Evolutionary conservation across 2,797 vertebrate genomes (phyloP).

Genomic region (Podarcis siculus): DNA sequence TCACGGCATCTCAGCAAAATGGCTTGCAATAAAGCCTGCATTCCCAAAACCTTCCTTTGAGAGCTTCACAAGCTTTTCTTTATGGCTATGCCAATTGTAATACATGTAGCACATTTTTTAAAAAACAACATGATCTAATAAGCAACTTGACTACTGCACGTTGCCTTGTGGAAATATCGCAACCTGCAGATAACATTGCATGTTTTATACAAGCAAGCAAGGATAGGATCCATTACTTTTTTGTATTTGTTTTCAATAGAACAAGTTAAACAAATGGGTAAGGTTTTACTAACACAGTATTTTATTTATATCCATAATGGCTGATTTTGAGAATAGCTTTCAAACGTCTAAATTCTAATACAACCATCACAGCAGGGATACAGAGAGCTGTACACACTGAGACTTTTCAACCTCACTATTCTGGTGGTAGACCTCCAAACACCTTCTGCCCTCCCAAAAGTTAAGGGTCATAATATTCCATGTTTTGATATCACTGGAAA

Average conservation of each 20-base stretch:
- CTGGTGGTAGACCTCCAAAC: neutral
- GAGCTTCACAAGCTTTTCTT: slow-evolving; percentile 36
- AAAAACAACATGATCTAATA: slow-evolving; percentile 6
- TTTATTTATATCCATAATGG: slow-evolving; percentile 34
- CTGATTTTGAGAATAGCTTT: slow-evolving; percentile 41
- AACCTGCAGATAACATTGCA: slow-evolving; percentile 49
- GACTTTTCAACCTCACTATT: neutral
- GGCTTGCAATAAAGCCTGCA: slow-evolving; percentile 32
- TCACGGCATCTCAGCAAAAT: slow-evolving; percentile 44
- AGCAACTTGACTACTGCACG: slow-evolving; percentile 45
- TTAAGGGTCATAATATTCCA: neutral
- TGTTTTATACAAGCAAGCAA: slow-evolving; percentile 49
- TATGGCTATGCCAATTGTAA: slow-evolving; percentile 3
- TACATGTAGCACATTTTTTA: slow-evolving; percentile 25
- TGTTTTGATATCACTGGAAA: neutral
- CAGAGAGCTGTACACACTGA: neutral
- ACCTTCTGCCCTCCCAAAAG: neutral
- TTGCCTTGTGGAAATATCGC: slow-evolving; percentile 68
- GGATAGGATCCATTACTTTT: slow-evolving; percentile 43
- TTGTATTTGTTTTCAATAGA: slow-evolving; percentile 45
- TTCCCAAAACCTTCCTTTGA: neutral
- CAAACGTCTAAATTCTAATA: slow-evolving; percentile 47
- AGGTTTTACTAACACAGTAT: slow-evolving; percentile 44
- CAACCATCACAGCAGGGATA: slow-evolving; percentile 42
- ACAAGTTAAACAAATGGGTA: slow-evolving; percentile 52